These are phyloP conservation scores for Anniella stebbinsi DNA, from an alignment of 2,797 vertebrate species.

Conservation along the genomic window DNA sequence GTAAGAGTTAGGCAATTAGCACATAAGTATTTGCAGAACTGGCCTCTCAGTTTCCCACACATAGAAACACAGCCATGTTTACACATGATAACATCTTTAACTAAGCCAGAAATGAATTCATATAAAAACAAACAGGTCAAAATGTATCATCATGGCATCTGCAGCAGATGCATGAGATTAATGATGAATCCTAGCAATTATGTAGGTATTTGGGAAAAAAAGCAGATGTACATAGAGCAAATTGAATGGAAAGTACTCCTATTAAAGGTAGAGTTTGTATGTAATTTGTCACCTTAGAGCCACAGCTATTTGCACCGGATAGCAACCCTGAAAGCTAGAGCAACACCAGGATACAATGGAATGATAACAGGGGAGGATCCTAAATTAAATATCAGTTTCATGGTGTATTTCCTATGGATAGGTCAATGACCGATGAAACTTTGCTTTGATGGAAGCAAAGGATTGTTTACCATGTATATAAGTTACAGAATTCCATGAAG, in stretches of 20 bases:
- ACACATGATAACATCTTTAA: background rate
- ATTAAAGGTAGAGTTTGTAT: background rate
- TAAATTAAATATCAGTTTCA: background rate
- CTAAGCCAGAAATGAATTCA: constrained; percentile 1
- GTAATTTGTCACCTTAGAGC: background rate
- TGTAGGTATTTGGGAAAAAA: background rate
- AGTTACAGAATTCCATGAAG: background rate
- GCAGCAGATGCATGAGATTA: background rate
- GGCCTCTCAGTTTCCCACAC: constrained; percentile 1
- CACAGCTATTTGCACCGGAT: background rate
- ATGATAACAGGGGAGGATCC: background rate
- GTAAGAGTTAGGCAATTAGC: constrained; percentile 9
- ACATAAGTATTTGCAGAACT: background rate
- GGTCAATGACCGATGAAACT: background rate
- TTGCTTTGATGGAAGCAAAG: background rate
- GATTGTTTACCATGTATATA: background rate
- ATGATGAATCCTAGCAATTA: background rate
- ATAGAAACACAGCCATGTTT: constrained; percentile 15
- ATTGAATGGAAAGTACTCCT: background rate
- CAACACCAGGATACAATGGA: background rate
- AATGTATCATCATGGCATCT: background rate
- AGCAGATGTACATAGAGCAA: background rate
- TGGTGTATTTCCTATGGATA: background rate
- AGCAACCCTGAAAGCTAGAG: background rate
- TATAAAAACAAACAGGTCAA: background rate